A percentile compares a stretch with the other conserved stretches of the same genome.
Conservation (phyloP, 2,797 vertebrate genomes). For the Sternotherus odoratus region DNA sequence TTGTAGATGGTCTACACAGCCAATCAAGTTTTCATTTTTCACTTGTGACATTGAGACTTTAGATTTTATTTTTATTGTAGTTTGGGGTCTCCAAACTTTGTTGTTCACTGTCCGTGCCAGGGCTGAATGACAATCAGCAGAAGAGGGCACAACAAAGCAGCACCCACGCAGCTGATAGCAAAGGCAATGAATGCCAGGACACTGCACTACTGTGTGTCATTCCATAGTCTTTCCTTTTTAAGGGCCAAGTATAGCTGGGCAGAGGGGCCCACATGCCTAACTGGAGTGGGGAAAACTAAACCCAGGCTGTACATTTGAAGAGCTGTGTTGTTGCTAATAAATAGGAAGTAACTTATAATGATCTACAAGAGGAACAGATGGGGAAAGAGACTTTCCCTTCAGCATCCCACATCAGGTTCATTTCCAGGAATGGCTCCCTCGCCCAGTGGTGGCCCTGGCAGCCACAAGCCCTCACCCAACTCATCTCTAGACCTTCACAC, state of each 20-base stretch:
- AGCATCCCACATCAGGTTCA: not conserved
- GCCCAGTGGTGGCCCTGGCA: not conserved
- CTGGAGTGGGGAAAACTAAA: not conserved
- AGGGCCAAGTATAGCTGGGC: not conserved
- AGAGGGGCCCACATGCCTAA: not conserved
- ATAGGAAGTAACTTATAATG: not conserved
- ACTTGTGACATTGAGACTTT: not conserved
- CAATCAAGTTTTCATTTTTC: not conserved
- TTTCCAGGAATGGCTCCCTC: not conserved
- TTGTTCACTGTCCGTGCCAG: not conserved
- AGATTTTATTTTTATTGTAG: not conserved
- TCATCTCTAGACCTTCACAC: not conserved
- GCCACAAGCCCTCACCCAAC: not conserved
- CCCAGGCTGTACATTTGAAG: not conserved
- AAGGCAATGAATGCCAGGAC: not conserved
- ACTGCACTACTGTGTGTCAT: not conserved
- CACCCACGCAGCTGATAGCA: not conserved
- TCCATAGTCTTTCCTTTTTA: not conserved
- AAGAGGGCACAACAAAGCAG: not conserved
- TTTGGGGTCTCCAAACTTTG: not conserved
- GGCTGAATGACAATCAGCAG: not conserved
- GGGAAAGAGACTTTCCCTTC: not conserved
- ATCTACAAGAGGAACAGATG: not conserved
- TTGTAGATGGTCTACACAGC: not conserved
- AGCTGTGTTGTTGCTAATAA: not conserved